phyloP scores from a whole-genome alignment of 2,113 vertebrate species.

The Pelmatolapia mariae region DNA sequence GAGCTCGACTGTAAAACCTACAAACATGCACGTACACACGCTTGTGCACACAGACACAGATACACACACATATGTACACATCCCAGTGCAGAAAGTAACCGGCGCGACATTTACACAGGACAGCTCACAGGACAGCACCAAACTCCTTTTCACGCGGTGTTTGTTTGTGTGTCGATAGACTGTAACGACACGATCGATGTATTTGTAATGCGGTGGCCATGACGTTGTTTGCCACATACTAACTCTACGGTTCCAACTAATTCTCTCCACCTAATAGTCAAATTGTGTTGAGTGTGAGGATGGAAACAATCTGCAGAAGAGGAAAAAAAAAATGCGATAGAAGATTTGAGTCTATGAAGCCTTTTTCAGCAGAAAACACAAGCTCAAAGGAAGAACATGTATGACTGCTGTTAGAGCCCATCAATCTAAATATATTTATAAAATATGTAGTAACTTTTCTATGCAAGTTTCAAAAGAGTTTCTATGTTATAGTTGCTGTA shows the following conservation, averaged over 20 bases:
- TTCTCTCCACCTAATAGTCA: background rate
- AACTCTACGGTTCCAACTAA: background rate
- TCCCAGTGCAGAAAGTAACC: background rate
- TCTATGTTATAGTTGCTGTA: background rate
- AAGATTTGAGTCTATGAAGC: background rate
- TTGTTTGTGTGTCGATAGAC: background rate
- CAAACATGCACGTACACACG: background rate
- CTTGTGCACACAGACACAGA: background rate
- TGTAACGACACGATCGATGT: background rate
- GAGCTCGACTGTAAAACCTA: slow-evolving; percentile 47
- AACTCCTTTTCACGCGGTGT: background rate
- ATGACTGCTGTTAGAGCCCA: background rate
- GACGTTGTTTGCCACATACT: background rate
- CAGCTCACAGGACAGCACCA: background rate
- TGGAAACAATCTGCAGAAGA: background rate
- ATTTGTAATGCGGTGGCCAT: background rate
- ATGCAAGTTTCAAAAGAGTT: background rate
- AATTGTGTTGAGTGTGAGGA: background rate
- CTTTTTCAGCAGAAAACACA: background rate
- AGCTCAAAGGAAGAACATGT: background rate
- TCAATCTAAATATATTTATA: background rate
- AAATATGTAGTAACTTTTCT: background rate
- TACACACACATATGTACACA: background rate
- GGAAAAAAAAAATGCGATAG: accelerated
- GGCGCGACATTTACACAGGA: slow-evolving; percentile 14